Base-by-base conservation (phyloP, 2,888 invertebrate species). In the Epiblema foenella region DNA sequence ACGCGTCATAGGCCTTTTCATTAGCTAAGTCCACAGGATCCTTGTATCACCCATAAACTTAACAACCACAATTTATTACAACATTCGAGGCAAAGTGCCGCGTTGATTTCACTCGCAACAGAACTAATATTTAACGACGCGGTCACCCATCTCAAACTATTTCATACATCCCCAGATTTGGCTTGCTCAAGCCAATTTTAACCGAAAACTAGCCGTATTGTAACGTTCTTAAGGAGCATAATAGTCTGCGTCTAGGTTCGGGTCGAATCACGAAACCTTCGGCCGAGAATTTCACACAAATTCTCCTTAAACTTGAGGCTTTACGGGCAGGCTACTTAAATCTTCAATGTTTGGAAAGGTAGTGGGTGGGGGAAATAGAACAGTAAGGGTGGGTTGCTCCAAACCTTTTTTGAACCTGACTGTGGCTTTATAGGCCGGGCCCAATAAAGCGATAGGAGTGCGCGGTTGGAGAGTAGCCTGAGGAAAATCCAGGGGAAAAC, bases 121-220 rank as follows among this genome's bases (percentile, higher is more conserved):
- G 20, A 63, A 62, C 68, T 60, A 62, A 65, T 62, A 62, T 71
- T 66, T 56, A 60, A 62, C 52, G 39, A 56, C 39, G 46, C 10
- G 60, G 65, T 8, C 39, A 15, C 54, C 46, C 18, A 65, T 66
- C 60, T 56, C 15, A n/a, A 65, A 66, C 71, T 66, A 71, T 66
- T 66, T 49, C 57, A 52, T 24, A 58, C 29, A 52, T 12, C 17
- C 37, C 39, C 37, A 49, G 69, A 64, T 63, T 66, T 37, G 46
- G 59, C 46, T 46, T 37, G 7, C 58, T 60, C 17, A 20, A 51
- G 20, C 29, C 18, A 17, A 3, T 1, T 1, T 9, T 8, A 24
- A 42, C 29, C n/a, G 9, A 10, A 39, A 29, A 24, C 12, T 0
- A 17, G 10, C 18, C 49, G 5, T 20, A 10, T 51, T 12, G 0